Base-by-base conservation (phyloP, 2,888 invertebrate species). In the Dorcus parallelipipedus region DNA sequence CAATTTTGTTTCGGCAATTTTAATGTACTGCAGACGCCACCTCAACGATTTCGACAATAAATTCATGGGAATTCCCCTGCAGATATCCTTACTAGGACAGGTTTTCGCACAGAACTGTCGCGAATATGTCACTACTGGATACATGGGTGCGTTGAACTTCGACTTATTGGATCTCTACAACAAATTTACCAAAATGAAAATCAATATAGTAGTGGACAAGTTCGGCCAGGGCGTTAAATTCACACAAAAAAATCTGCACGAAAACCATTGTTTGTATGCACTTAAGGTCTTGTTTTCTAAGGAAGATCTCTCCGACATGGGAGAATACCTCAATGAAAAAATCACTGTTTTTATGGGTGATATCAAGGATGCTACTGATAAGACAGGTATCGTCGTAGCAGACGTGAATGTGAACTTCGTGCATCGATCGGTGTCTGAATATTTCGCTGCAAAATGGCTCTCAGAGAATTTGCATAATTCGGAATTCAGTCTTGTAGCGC, bases 351-450 rank as follows among this genome's bases (percentile, higher is more conserved):
- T 56, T 14, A 41, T 49, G 3, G 14, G 52, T 9, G 20, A 41
- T 10, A 10, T 56, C 9, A 33, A 45, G 5, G 33, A 52, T n/a
- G 14, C 42, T 3, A 20, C 20, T n/a, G 42, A 56, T 20, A 52
- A 47, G 52, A 42, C 38, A 9, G 56, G 56, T 2, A 56, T 56
- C 9, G 56, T 52, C 3, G 47, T 56, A 2, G 45, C n/a, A 10
- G 40, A 52, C 9, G 38, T 33, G 7, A 39, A 47, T 3, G 26
- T 56, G 2, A 47, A 14, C 39, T 56, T 56, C 41, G 49, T 52
- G 4, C 56, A 56, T 14, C 14, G 56, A 38, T 52, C 52, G 5
- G 51, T 52, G 17, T 45, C 56, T n/a, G 56, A 56, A 40, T 56
- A 56, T 40, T 20, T 56, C 8, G 52, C 52, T 5, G 56, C 56